These are phyloP conservation scores for Siniperca scherzeri DNA, from an alignment of 2,797 vertebrate species.

Conservation along the genomic window DNA sequence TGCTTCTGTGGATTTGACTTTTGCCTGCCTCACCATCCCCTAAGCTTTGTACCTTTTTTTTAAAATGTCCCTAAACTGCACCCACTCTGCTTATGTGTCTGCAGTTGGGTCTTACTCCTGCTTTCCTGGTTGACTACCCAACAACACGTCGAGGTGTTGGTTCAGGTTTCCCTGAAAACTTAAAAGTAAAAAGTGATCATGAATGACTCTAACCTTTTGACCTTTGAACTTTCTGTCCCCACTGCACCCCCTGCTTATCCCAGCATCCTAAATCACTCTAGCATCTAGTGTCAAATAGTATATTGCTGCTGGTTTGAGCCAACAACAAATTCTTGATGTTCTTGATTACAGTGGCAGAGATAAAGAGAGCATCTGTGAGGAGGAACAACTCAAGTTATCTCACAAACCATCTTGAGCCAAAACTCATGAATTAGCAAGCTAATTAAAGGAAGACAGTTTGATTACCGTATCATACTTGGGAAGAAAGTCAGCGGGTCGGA, in stretches of 20 bases:
- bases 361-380: slow-evolving; percentile 35
- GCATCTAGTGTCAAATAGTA: too few relatives aligned
- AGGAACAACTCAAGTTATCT: slow-evolving; percentile 11
- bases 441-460: slow-evolving; percentile 69
- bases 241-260: background rate
- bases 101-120: too few relatives aligned
- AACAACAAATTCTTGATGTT: background rate
- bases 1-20: too few relatives aligned
- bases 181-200: slow-evolving; percentile 1
- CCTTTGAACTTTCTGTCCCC: slow-evolving; percentile 4
- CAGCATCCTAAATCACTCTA: slow-evolving; percentile 6
- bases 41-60: too few relatives aligned
- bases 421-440: slow-evolving; percentile 61
- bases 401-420: slow-evolving; percentile 3
- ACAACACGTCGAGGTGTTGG: background rate
- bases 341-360: background rate
- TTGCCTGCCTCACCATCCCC: too few relatives aligned
- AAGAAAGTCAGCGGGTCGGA: background rate
- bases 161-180: slow-evolving; percentile 17
- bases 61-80: too few relatives aligned
- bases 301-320: background rate
- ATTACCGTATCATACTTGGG: slow-evolving; percentile 32
- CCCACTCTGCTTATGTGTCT: too few relatives aligned
- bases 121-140: too few relatives aligned
- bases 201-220: slow-evolving; percentile 39